These are phyloP conservation scores for Auanema sp. DNA, from an alignment of 2,888 invertebrate genomes.

Conservation along the genomic window DNA sequence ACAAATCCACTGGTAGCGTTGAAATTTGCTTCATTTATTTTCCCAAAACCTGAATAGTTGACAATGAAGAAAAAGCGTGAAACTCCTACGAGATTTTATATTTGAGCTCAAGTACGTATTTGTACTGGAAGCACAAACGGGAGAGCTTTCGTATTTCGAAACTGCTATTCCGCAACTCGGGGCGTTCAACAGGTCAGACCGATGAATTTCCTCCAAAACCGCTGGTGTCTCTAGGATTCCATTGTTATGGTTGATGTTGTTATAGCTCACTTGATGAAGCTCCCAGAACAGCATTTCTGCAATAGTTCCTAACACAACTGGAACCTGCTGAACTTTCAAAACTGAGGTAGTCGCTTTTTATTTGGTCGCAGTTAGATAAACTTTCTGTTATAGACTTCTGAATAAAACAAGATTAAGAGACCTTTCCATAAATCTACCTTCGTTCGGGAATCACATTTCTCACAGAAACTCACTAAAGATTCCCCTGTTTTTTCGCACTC, in stretches of 20 bases:
- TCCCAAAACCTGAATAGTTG: slow-evolving; percentile 12
- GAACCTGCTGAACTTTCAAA: too few relatives aligned
- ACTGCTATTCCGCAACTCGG: slow-evolving; percentile 4
- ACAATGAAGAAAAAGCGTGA: neutral
- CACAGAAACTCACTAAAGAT: neutral
- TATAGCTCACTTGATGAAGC: too few relatives aligned
- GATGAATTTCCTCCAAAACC: too few relatives aligned
- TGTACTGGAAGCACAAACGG: neutral
- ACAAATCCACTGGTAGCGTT: slow-evolving; percentile 9
- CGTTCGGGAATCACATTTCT: neutral
- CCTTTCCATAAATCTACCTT: too few relatives aligned
- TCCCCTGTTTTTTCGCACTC: too few relatives aligned
- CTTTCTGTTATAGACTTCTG: neutral
- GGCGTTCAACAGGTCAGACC: neutral
- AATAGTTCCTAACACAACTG: too few relatives aligned
- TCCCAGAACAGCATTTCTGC: too few relatives aligned
- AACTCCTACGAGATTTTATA: slow-evolving; percentile 7
- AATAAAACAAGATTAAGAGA: neutral
- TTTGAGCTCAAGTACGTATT: slow-evolving; percentile 5
- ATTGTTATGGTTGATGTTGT: too few relatives aligned
- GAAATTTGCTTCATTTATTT: slow-evolving; percentile 8
- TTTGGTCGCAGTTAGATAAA: too few relatives aligned
- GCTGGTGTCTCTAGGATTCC: too few relatives aligned
- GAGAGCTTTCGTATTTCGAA: slow-evolving; percentile 7
- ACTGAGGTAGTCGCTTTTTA: too few relatives aligned